Conservation (phyloP, 2,888 invertebrate genomes). For the Rugalucina vietnamica region DNA sequence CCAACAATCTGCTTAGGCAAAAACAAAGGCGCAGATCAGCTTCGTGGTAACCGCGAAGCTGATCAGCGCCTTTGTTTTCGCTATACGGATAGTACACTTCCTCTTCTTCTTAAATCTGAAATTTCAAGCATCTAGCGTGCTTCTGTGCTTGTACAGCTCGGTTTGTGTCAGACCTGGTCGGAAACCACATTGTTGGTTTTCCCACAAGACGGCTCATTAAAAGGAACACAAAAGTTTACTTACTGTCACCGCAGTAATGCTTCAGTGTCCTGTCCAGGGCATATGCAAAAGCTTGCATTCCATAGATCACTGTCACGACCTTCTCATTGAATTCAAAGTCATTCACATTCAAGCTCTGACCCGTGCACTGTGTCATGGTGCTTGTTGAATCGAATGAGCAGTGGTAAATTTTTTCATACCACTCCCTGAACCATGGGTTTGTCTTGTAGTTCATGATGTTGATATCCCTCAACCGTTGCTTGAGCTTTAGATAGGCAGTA, state of each 20-base stretch:
- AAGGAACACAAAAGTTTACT: too few relatives aligned
- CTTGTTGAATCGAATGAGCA: conserved; percentile 69
- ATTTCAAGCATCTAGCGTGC: too few relatives aligned
- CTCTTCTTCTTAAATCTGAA: too few relatives aligned
- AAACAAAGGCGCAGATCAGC: too few relatives aligned
- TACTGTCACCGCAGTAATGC: conserved; percentile 72
- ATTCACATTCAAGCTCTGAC: conserved; percentile 50
- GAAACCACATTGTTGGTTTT: too few relatives aligned
- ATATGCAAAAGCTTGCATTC: conserved; percentile 74
- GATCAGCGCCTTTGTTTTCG: too few relatives aligned
- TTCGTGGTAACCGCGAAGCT: too few relatives aligned
- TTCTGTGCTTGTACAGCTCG: too few relatives aligned
- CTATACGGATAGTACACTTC: too few relatives aligned
- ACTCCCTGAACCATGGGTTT: conserved; percentile 81
- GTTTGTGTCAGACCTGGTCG: too few relatives aligned
- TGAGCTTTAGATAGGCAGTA: conserved; percentile 46
- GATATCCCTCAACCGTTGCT: conserved; percentile 63
- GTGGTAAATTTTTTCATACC: conserved; percentile 73
- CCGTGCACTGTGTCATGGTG: conserved; percentile 51
- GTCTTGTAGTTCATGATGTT: conserved; percentile 62
- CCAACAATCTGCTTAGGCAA: too few relatives aligned
- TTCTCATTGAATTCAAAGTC: conserved; percentile 66
- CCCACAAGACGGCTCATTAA: too few relatives aligned
- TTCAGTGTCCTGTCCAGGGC: conserved; percentile 73
- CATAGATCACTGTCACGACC: conserved; percentile 73